Base-by-base conservation (phyloP, 1,140 invertebrate genomes). In the Bradynema listronoti region DNA sequence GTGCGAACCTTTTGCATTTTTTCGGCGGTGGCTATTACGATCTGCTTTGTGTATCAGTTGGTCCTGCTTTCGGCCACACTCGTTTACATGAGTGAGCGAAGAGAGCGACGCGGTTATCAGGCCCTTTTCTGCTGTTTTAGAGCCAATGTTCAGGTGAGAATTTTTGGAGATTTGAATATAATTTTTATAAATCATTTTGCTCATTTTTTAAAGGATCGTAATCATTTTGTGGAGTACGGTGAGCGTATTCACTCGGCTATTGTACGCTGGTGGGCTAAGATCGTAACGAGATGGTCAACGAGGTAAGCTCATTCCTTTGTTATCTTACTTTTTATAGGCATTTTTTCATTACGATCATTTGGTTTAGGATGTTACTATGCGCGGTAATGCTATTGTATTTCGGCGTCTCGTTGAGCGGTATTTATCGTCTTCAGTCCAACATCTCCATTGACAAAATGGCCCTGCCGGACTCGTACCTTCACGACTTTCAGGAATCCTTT, bases 61-160 rank as follows among this genome's bases (percentile, higher is more conserved):
- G 92, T 90, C 4, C 91, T 96, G 83, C 95, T 95, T 79, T 86
- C 88, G 3, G 90, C 87, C 11, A n/a, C n/a, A n/a, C 90, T 74
- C 22, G 39, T 74, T 58, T 89, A 90, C 0, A 83, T 94, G 52
- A 87, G 88, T 50, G 91, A 90, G 27, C 29, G 55, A 7, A 50
- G 72, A 25, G 69, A 72, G 57, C 39, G 59, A 22, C 39, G 34
- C n/a, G 69, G 68, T 2, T 47, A 58, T 30, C 69, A 75, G 41
- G 39, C 68, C 9, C 5, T 72, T 1, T 34, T 72, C 25, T 72
- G 69, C 30, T 72, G 73, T 46, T 58, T 76, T n/a, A 56, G 60
- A 49, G 72, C 73, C 16, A 50, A 72, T 47, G 66, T 72, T 14
- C 69, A 68, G 36, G 50, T 62, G 32, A 4, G 61, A 32, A 22